phyloP scores from a whole-genome alignment of 2,797 vertebrate genomes.

The Arnoldichthys spilopterus region DNA sequence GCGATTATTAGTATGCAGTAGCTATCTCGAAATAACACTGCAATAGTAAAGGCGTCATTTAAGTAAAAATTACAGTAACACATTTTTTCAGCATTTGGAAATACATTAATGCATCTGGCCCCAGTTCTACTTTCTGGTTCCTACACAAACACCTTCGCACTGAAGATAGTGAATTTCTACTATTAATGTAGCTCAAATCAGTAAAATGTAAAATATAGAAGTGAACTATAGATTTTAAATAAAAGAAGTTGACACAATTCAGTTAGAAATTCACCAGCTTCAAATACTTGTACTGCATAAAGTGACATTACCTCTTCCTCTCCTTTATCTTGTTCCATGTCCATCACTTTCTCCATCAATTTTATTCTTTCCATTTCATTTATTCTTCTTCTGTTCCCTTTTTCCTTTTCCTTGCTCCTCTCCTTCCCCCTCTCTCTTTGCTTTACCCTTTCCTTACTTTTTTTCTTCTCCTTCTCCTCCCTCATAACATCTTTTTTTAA shows the following conservation, averaged over 20 bases:
- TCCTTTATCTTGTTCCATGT: constrained; percentile 64
- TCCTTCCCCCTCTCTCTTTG: constrained; percentile 63
- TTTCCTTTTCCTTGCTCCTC: constrained; percentile 61
- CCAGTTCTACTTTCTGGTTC: constrained; percentile 50
- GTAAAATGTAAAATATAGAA: neutral
- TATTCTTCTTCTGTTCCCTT: constrained; percentile 60
- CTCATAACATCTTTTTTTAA: constrained; percentile 73
- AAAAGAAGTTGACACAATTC: too few species aligned
- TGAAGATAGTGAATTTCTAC: constrained; percentile 66
- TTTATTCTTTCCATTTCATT: constrained; percentile 66
- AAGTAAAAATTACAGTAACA: too few species aligned
- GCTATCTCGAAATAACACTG: neutral
- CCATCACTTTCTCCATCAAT: constrained; percentile 64
- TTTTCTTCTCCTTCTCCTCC: constrained; percentile 73
- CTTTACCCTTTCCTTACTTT: constrained; percentile 68
- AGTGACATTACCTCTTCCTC: constrained; percentile 71
- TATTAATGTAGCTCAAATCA: constrained; percentile 59
- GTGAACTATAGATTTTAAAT: neutral
- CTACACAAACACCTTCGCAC: constrained; percentile 53
- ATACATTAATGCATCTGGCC: constrained; percentile 63
- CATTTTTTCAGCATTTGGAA: neutral
- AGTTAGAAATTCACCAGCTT: constrained; percentile 66
- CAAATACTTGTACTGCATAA: constrained; percentile 44
- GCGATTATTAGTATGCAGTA: neutral
- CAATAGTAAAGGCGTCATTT: constrained; percentile 5